A percentile compares a stretch with the other conserved stretches of the same genome.
phyloP scores from a whole-genome alignment of 1,140 invertebrate species.

The Cherax quadricarinatus region DNA sequence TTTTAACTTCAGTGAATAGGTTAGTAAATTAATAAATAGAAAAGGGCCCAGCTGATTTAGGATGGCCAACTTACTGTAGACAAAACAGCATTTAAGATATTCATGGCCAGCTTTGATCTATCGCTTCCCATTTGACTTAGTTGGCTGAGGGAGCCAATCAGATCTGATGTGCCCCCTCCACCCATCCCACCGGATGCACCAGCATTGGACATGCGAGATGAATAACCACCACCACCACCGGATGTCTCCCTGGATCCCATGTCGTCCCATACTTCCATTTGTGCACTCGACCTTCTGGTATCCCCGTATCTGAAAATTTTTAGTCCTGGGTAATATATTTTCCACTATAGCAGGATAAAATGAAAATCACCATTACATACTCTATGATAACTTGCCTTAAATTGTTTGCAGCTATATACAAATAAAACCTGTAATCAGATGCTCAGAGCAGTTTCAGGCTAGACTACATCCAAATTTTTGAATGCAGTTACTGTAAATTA shows the following conservation, averaged over 20 bases:
- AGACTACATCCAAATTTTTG: too few species aligned
- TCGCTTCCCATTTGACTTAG: conserved; percentile 49
- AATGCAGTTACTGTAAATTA: too few species aligned
- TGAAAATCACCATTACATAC: too few species aligned
- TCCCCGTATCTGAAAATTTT: conserved; percentile 34
- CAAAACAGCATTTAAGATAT: conserved; percentile 53
- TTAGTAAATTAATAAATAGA: too few species aligned
- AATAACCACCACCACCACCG: neutral
- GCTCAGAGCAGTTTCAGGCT: too few species aligned
- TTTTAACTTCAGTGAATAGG: too few species aligned
- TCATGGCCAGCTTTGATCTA: conserved; percentile 45
- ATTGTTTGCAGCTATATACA: too few species aligned
- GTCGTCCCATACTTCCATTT: conserved; percentile 44
- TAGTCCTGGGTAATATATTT: neutral
- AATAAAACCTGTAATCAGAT: too few species aligned
- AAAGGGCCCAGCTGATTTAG: too few species aligned
- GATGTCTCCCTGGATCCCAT: conserved; percentile 35
- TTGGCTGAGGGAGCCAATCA: conserved; percentile 48
- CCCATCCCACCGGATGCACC: neutral
- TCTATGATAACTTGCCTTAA: too few species aligned
- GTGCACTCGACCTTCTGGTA: neutral
- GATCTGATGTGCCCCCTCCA: conserved; percentile 11
- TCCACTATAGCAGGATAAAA: too few species aligned
- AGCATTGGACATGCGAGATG: neutral
- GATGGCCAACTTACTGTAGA: conserved; percentile 29